Conservation (phyloP, 2,888 invertebrate species). For the Epirrita christyi region DNA sequence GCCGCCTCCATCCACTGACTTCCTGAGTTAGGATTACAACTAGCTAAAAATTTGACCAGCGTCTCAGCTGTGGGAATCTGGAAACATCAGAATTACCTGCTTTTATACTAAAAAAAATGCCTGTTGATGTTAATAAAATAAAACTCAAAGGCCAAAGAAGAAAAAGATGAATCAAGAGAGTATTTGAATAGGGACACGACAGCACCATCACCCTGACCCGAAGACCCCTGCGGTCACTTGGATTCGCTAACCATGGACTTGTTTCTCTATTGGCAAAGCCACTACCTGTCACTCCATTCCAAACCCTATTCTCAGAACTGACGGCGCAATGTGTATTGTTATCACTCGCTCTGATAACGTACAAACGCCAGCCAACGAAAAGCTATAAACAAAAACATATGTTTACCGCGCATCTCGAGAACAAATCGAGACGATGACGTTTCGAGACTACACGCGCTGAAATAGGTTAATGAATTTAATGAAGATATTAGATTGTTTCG, state of each 20-base stretch:
- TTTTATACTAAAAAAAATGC: too few species aligned
- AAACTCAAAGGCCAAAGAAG: constrained; percentile 13
- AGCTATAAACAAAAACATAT: constrained; percentile 59
- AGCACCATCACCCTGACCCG: constrained; percentile 62
- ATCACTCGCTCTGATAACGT: constrained; percentile 73
- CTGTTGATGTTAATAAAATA: background rate
- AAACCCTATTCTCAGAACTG: constrained; percentile 48
- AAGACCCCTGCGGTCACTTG: constrained; percentile 59
- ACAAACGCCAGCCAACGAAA: constrained; percentile 50
- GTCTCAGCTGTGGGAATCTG: background rate
- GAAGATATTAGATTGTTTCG: constrained; percentile 5
- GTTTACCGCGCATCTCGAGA: constrained; percentile 44
- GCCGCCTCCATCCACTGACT: too few species aligned
- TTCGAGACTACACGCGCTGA: constrained; percentile 27
- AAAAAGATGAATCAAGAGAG: constrained; percentile 12
- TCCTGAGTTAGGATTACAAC: too few species aligned
- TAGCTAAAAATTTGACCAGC: background rate
- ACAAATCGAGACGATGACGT: constrained; percentile 36
- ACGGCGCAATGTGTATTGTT: constrained; percentile 66
- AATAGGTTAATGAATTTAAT: constrained; percentile 35
- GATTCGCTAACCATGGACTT: constrained; percentile 71
- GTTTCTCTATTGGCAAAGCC: constrained; percentile 57
- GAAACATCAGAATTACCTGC: background rate
- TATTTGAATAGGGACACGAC: constrained; percentile 34
- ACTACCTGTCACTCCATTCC: constrained; percentile 46